Evolutionary conservation across 2,888 invertebrate genomes (phyloP).

Genomic region (Rutpela maculata): DNA sequence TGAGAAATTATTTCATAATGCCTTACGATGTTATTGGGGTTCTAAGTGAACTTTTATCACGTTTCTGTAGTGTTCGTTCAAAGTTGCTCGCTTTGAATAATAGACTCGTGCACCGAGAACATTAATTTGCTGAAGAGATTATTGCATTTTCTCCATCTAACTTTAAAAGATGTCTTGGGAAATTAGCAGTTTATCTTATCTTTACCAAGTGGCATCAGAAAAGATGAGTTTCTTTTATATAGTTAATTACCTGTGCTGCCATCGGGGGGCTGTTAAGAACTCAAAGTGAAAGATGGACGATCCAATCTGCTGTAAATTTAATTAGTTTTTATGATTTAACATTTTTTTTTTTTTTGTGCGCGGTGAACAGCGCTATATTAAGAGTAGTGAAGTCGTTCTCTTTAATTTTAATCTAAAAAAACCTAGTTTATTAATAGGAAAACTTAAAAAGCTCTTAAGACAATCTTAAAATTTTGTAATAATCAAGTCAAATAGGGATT

Average conservation of each 20-base stretch:
- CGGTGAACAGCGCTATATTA: too few relatives aligned
- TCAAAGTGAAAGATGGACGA: too few relatives aligned
- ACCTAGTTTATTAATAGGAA: neutral
- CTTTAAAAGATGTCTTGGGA: neutral
- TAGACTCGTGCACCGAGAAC: neutral
- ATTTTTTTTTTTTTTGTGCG: too few relatives aligned
- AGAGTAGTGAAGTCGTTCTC: too few relatives aligned
- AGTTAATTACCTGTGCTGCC: too few relatives aligned
- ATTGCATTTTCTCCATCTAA: conserved; percentile 4
- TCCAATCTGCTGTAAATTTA: too few relatives aligned
- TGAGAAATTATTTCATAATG: conserved; percentile 24
- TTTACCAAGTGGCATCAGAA: neutral
- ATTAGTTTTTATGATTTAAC: too few relatives aligned
- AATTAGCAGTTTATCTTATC: conserved; percentile 8
- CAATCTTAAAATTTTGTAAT: too few relatives aligned
- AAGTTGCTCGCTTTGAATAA: neutral
- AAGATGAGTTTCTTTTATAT: too few relatives aligned
- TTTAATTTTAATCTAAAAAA: too few relatives aligned
- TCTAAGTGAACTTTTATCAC: conserved; percentile 17
- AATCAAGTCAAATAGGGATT: too few relatives aligned
- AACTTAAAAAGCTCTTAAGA: neutral
- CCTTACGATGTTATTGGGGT: neutral
- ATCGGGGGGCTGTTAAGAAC: too few relatives aligned
- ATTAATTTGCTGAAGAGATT: conserved; percentile 5
- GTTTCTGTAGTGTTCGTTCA: conserved; percentile 2